phyloP scores from a whole-genome alignment of 35 echinoderm and acorn worm genomes.

The Apostichopus japonicus region DNA sequence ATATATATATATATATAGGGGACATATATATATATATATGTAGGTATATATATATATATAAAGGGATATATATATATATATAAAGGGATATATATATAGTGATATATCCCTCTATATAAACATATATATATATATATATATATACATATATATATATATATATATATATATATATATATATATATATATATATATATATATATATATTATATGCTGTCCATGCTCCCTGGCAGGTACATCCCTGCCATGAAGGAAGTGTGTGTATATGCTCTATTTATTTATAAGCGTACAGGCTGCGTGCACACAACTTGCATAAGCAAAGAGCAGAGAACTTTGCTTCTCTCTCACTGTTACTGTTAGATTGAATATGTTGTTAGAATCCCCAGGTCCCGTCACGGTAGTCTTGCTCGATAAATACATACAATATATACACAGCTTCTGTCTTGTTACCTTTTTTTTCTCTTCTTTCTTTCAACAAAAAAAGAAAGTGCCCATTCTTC shows the following conservation, averaged over 20 bases:
- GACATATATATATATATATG: background rate
- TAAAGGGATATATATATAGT: constrained; percentile 1
- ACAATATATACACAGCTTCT: background rate
- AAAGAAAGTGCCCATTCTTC: background rate
- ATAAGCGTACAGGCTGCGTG: background rate
- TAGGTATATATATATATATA: constrained; percentile 1
- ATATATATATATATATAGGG: constrained; percentile 1
- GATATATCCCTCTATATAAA: too few relatives aligned
- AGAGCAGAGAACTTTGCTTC: background rate
- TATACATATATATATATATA: background rate
- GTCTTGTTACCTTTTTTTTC: background rate
- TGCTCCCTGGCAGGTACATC: too few relatives aligned
- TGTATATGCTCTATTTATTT: background rate
- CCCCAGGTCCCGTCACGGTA: background rate
- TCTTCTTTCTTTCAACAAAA: background rate
- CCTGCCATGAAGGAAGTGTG: background rate
- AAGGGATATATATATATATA: background rate
- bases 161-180: background rate
- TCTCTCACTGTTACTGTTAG: background rate
- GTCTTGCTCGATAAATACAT: background rate
- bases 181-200: constrained; percentile 1
- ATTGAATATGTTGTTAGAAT: background rate
- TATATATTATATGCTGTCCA: background rate
- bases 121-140: background rate
- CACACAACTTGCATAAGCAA: too few relatives aligned